These are phyloP conservation scores for Spinibarbus caldwelli DNA, from an alignment of 2,797 vertebrate species.

Conservation along the genomic window DNA sequence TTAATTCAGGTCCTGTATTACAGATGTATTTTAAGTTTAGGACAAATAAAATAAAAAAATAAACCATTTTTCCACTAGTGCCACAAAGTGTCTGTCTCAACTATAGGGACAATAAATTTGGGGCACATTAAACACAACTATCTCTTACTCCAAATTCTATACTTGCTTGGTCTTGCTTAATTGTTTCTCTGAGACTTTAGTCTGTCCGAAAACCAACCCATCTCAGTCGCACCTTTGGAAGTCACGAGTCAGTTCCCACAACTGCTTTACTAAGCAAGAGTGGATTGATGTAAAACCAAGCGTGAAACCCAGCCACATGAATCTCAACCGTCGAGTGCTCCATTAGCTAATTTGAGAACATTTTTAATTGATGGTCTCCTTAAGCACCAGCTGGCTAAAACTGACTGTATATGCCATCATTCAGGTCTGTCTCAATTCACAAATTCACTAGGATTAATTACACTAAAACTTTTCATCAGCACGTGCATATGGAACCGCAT, in stretches of 20 bases:
- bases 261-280: slow-evolving; percentile 46
- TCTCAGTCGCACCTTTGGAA: neutral
- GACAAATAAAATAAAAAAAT: neutral
- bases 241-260: slow-evolving; percentile 23
- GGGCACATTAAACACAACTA: neutral
- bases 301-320: slow-evolving; percentile 45
- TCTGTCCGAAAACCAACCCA: neutral
- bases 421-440: slow-evolving; percentile 2
- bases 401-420: slow-evolving; percentile 22
- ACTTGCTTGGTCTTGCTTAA: neutral
- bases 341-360: slow-evolving; percentile 71
- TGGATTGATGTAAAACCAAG: slow-evolving; percentile 24
- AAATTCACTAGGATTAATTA: slow-evolving; percentile 42
- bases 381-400: slow-evolving; percentile 41
- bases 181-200: slow-evolving; percentile 15
- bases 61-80: neutral
- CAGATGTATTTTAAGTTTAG: neutral
- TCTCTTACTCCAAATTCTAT: neutral
- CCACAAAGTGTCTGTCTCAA: neutral
- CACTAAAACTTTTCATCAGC: neutral
- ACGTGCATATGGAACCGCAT: neutral
- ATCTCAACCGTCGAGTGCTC: slow-evolving; percentile 43
- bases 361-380: slow-evolving; percentile 57
- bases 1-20: neutral
- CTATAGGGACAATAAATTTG: neutral